These are phyloP conservation scores for Anaspis maculata DNA, from an alignment of 2,888 invertebrate genomes.

Conservation along the genomic window DNA sequence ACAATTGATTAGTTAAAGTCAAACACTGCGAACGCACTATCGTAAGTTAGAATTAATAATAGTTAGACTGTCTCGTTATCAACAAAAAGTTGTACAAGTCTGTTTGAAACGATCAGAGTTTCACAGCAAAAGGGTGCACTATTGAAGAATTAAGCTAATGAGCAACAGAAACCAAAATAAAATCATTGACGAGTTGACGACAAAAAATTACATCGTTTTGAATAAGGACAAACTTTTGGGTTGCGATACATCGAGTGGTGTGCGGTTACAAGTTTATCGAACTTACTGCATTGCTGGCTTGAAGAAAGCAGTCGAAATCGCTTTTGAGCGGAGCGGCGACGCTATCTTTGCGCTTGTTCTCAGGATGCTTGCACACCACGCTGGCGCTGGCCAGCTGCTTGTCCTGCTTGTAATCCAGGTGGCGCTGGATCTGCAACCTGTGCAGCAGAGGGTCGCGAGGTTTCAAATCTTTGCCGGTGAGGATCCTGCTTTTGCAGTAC, in stretches of 20 bases:
- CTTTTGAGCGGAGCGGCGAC: constrained; percentile 23
- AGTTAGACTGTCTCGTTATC: too few relatives aligned
- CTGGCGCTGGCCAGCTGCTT: constrained; percentile 67
- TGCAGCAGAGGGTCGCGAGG: constrained; percentile 52
- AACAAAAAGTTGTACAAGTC: too few relatives aligned
- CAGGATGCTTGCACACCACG: constrained; percentile 57
- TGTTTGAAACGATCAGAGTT: too few relatives aligned
- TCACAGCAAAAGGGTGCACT: too few relatives aligned
- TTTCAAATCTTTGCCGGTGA: constrained; percentile 50
- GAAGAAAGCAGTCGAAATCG: constrained; percentile 30
- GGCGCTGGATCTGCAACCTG: constrained; percentile 57
- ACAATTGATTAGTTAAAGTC: too few relatives aligned
- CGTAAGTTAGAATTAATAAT: too few relatives aligned
- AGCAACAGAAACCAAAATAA: too few relatives aligned
- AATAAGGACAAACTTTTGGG: neutral
- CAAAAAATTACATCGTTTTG: neutral
- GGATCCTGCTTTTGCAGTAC: constrained; percentile 43
- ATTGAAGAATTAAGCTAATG: too few relatives aligned
- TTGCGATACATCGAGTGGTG: too few relatives aligned
- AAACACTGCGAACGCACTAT: too few relatives aligned
- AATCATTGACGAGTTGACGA: too few relatives aligned
- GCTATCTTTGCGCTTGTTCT: constrained; percentile 62
- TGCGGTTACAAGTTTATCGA: too few relatives aligned
- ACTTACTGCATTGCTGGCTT: constrained; percentile 31
- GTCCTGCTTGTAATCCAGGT: constrained; percentile 75